Percentiles rank a stretch among this genome's conserved stretches.
Conservation (phyloP, 2,888 invertebrate genomes). For the Andrena fulva region DNA sequence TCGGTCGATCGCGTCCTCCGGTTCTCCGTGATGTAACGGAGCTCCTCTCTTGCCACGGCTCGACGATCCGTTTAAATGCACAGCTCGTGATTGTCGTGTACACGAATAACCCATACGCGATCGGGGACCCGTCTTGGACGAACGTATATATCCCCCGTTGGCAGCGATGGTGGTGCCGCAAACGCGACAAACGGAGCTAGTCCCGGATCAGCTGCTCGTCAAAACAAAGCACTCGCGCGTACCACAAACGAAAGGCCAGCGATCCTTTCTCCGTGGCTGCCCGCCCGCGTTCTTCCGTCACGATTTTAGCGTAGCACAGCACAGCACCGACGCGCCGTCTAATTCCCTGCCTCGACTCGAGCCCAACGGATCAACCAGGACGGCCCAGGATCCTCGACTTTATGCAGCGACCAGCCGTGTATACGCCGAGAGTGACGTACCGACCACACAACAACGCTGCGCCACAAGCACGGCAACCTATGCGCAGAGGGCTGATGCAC, state of each 20-base stretch:
- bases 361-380: slow-evolving; percentile 14
- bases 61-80: slow-evolving; percentile 32
- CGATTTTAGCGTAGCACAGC: neutral
- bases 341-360: neutral
- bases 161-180: slow-evolving; percentile 38
- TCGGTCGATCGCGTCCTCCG: slow-evolving; percentile 50
- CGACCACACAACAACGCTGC: slow-evolving; percentile 80
- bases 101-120: slow-evolving; percentile 2
- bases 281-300: neutral
- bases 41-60: slow-evolving; percentile 24
- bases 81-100: slow-evolving; percentile 2
- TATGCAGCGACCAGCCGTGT: slow-evolving; percentile 33
- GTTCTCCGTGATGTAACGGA: slow-evolving; percentile 45
- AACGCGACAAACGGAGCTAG: slow-evolving; percentile 57
- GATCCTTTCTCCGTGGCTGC: slow-evolving; percentile 21
- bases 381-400: slow-evolving; percentile 36
- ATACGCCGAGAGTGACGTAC: slow-evolving; percentile 51
- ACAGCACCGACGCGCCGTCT: neutral
- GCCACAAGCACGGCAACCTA: slow-evolving; percentile 76
- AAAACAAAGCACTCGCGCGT: slow-evolving; percentile 79
- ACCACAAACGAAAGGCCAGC: slow-evolving; percentile 37
- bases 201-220: slow-evolving; percentile 80
- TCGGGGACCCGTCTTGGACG: no score
- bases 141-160: no score
- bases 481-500: slow-evolving; percentile 74